Evolutionary conservation across 2,113 vertebrate species (phyloP).

Genomic region (Proteles cristata): DNA sequence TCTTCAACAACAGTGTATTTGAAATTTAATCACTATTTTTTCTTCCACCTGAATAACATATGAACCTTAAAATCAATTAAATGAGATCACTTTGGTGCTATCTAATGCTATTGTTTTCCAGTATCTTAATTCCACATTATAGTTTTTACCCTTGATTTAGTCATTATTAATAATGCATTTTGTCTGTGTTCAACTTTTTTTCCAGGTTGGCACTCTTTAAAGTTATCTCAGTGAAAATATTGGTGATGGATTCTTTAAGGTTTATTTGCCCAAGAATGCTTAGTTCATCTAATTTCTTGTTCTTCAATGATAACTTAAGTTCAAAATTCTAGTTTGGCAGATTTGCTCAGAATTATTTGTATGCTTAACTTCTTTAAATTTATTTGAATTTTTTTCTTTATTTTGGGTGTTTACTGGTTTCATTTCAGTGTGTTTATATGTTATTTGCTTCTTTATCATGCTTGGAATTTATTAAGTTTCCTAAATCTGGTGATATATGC

Average conservation of each 20-base stretch:
- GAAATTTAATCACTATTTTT: not conserved
- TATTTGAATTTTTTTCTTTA: not conserved
- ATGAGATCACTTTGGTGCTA: not conserved
- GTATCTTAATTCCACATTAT: not conserved
- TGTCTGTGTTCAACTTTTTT: not conserved
- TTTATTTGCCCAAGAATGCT: not conserved
- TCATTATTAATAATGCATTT: not conserved
- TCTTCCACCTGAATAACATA: not conserved
- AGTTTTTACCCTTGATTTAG: not conserved
- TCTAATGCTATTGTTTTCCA: not conserved
- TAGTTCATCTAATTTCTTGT: not conserved
- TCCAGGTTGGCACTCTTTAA: not conserved
- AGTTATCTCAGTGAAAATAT: not conserved
- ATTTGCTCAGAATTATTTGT: not conserved
- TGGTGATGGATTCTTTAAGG: not conserved
- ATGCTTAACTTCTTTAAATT: not conserved
- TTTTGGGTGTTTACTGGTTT: not conserved
- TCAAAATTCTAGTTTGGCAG: not conserved
- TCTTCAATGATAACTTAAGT: not conserved
- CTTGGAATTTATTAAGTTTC: not conserved
- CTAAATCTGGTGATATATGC: not conserved
- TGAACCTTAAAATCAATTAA: not conserved
- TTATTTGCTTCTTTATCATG: not conserved
- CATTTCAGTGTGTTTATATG: not conserved
- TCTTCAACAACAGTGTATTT: not conserved